Base-by-base conservation (phyloP, 92 coral and sea anemone species). In the Heliopora coerulea region DNA sequence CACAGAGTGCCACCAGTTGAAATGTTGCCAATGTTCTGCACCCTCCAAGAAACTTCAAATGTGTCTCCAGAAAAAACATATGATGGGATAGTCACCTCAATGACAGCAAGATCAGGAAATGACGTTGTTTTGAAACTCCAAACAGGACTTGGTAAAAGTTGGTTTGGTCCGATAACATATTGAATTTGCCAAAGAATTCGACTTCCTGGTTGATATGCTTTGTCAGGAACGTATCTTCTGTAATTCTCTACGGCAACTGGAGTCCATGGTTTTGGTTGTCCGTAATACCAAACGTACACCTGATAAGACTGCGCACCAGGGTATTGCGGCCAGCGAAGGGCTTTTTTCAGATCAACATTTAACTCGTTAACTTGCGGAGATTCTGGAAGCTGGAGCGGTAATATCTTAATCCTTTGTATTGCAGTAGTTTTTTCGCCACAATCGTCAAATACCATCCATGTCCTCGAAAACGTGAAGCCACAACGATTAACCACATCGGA, bases 51-150 rank as follows among this genome's bases (percentile, higher is more conserved):
- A n/a, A 88, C 90, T 44, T 81, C 80, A 29, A 88, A 68, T 23
- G 82, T 79, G 62, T 74, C 85, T 28, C 90, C 90, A 23, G 95
- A 88, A 46, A 88, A 88, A 42, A 88, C 91, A 14, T 80, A 65
- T 14, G 79, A 79, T 6, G 95, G 95, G 34, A 75, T 72, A 42
- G 77, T 28, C 61, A 88, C 76, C n/a, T 54, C 56, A 42, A 83
- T 83, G 11, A 86, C 85, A 37, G 80, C 81, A 54, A 86, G 86
- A 64, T 88, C 88, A 0, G 84, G 89, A 50, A 70, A 88, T 8
- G 87, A 87, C 44, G 74, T 65, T 27, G 95, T 88, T 30, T 69
- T 56, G 79, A 88, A 88, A 19, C 95, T 91, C 95, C 95, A 88
- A 31, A 86, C 63, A 12, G 95, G 95, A 66, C 95, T 83, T 1